Base-by-base conservation (phyloP, 1,140 invertebrate genomes). In the Zaprionus camerounensis region DNA sequence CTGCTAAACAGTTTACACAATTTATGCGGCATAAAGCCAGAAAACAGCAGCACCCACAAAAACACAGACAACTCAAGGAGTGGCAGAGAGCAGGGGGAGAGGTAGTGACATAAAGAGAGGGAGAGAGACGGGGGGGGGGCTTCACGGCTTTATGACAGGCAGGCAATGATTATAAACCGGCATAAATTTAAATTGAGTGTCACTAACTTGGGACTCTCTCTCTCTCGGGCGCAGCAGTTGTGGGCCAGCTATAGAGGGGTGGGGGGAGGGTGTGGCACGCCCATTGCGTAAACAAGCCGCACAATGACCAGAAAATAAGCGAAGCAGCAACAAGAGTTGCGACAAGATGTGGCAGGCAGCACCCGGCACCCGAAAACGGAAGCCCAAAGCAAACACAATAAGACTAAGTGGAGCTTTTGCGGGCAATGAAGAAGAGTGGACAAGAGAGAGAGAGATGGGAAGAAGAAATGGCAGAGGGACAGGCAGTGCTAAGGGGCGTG, bases 101-200 rank as follows among this genome's bases (percentile, higher is more conserved):
- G 24, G 15, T 5, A 58, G 58, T n/a, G 15, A n/a, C 17, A 31
- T 34, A n/a, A n/a, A 44, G 22, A 22, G 12, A 41, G 44, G 22
- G 41, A 24, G 38, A 36, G 44, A 2, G 17, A 11, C n/a, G n/a
- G n/a, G 44, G 28, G 20, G 20, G 20, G 46, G 28, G 31, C 46
- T 61, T 63, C 68, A 76, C 74, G 63, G 72, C 74, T 77, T 76
- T 80, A 69, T 77, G 70, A 80, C 78, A 77, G 69, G 69, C 78
- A 64, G 69, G 65, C 78, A 80, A 80, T 80, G 74, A 80, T 80
- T 80, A 80, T 80, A 80, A 80, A 80, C 78, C 75, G 78, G 78
- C 75, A 78, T 80, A 80, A 80, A 80, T 80, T 80, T 77, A 80
- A 80, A 80, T 80, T 77, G 75, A 77, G 78, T 77, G 78, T 80